A percentile compares a stretch with the other conserved stretches of the same genome.
These are phyloP conservation scores for Megalurothrips usitatus DNA, from an alignment of 2,888 invertebrate species.

Conservation along the genomic window DNA sequence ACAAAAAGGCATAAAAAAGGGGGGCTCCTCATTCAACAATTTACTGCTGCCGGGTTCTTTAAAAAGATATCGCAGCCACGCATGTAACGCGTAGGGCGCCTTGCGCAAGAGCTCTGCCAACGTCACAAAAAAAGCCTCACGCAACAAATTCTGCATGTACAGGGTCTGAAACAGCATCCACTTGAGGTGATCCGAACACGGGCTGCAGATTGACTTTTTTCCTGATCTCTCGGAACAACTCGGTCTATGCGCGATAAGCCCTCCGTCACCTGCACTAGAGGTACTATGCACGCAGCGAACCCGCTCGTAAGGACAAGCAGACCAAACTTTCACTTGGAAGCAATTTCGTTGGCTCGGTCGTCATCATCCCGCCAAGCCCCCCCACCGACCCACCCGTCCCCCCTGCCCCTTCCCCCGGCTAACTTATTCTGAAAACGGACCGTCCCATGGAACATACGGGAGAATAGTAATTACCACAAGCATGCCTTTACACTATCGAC, in stretches of 20 bases:
- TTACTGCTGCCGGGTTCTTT: neutral
- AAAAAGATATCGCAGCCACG: neutral
- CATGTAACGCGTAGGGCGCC: no score
- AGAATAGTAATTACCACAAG: neutral
- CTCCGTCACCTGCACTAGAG: no score
- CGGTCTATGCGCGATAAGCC: no score
- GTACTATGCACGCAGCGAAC: no score
- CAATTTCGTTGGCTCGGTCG: neutral
- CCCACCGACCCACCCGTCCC: neutral
- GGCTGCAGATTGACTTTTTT: no score
- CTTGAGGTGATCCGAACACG: no score
- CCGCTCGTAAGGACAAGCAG: no score
- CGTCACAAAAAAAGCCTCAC: no score
- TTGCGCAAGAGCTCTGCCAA: no score
- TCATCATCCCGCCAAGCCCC: neutral
- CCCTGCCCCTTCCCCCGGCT: neutral
- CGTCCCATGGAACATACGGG: neutral
- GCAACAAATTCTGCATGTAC: no score
- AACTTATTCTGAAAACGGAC: slow-evolving; percentile 9
- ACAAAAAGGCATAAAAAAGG: neutral
- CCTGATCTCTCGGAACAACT: no score
- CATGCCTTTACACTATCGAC: slow-evolving; percentile 21
- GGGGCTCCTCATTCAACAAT: neutral
- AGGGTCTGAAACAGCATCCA: no score
- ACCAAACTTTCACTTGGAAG: slow-evolving; percentile 1